Base-by-base conservation (phyloP, 2,113 vertebrate species). In the Empidonax alnorum region DNA sequence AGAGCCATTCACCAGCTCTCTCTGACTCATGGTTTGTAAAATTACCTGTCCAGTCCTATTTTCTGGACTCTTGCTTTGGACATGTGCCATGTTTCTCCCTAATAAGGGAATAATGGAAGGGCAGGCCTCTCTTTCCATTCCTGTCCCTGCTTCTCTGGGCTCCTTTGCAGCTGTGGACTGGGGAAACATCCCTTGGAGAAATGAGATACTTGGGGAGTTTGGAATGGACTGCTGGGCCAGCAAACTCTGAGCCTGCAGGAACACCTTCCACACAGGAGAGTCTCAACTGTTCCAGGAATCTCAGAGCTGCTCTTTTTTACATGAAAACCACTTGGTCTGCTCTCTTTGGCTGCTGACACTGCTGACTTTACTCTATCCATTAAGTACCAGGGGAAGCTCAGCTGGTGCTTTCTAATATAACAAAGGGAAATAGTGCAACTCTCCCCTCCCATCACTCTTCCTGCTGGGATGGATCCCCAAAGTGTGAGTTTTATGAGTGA, bases 11-110 rank as follows among this genome's bases (percentile, higher is more conserved):
- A 59, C 20, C 30, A 61, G 2, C 58, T 67, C 1, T 19, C 15
- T 66, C 37, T 74, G 28, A 42, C 6, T 24, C 0, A 0, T 9
- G 19, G 73, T 58, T 69, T 5, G 4, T 58, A 17, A 65, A 49
- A 14, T 75, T 52, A 39, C 61, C 13, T 30, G 13, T 18, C 67
- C 23, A 14, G 17, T 58, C 12, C 4, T 12, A 22, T 31, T 80
- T 63, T 62, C 25, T 66, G 12, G 52, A 8, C 63, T 69, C 53
- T 92, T 44, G 21, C 25, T 75, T 78, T 73, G 50, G n/a, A 22
- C 7, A 8, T 21, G 7, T 0, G 0, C 37, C 2, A 2, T 16
- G 3, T 62, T 79, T 66, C 25, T 49, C 14, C 20, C 35, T 46
- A 35, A 18, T 39, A 66, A 69, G 15, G 17, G 37, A 71, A 56